Evolutionary conservation across 2,113 vertebrate species (phyloP).

Genomic region (Microcebus ravelobensis): DNA sequence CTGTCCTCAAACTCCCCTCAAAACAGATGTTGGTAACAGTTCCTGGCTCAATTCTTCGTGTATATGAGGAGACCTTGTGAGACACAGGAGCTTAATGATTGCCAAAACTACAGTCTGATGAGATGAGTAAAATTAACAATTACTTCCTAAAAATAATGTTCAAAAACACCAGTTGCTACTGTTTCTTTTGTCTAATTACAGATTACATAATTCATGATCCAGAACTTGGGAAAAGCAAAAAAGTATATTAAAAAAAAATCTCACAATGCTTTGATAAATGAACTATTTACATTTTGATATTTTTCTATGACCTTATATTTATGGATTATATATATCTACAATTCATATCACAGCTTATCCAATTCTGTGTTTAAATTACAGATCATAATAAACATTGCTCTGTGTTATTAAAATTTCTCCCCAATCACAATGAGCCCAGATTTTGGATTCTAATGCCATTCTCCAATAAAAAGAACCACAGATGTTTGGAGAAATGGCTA

Average conservation of each 20-base stretch:
- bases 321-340: neutral
- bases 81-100: neutral
- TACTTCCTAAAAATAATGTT: conserved; percentile 22
- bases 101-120: neutral
- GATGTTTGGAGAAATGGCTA: neutral
- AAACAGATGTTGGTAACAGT: conserved; percentile 20
- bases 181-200: neutral
- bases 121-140: neutral
- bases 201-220: neutral
- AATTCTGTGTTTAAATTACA: neutral
- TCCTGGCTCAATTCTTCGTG: neutral
- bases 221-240: neutral
- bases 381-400: neutral
- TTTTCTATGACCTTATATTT: neutral
- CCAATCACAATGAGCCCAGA: neutral
- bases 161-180: neutral
- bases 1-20: neutral
- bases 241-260: neutral
- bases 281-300: neutral
- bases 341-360: neutral
- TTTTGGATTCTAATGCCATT: conserved; percentile 8
- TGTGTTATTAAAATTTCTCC: neutral
- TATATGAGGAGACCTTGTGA: neutral
- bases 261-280: neutral
- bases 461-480: neutral